Percentiles rank a stretch among this genome's conserved stretches.
phyloP scores from a whole-genome alignment of 2,113 vertebrate genomes.

The Dromas ardeola region DNA sequence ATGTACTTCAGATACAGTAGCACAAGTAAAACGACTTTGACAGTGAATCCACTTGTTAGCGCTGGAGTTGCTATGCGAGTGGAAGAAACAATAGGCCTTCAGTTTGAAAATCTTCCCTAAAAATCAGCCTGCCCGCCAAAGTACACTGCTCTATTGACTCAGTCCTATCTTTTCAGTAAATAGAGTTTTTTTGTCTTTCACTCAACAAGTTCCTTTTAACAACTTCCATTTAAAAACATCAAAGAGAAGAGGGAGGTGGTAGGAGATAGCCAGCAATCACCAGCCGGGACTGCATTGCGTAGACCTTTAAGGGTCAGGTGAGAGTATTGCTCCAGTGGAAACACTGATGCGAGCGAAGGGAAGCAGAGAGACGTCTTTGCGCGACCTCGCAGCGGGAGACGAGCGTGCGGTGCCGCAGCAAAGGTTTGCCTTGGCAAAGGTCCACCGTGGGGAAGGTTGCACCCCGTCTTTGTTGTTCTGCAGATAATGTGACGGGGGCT shows the following conservation, averaged over 20 bases:
- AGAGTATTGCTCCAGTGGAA: constrained; percentile 43
- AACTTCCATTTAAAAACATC: constrained; percentile 52
- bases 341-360: background rate
- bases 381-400: background rate
- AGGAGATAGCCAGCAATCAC: constrained; percentile 5
- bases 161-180: background rate
- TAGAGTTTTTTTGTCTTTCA: background rate
- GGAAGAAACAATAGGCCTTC: background rate
- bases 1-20: background rate
- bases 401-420: background rate
- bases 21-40: background rate
- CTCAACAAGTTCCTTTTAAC: constrained; percentile 34
- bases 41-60: constrained; percentile 6
- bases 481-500: constrained; percentile 24
- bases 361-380: constrained; percentile 3
- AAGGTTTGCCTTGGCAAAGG: constrained; percentile 35
- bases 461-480: constrained; percentile 47
- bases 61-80: background rate
- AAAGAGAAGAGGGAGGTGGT: constrained; percentile 52
- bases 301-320: constrained; percentile 58
- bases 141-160: background rate
- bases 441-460: constrained; percentile 49
- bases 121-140: background rate
- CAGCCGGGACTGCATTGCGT: background rate
- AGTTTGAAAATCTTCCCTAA: background rate